phyloP scores from a whole-genome alignment of 2,888 invertebrate genomes.

The Nemotelus pantherinus region DNA sequence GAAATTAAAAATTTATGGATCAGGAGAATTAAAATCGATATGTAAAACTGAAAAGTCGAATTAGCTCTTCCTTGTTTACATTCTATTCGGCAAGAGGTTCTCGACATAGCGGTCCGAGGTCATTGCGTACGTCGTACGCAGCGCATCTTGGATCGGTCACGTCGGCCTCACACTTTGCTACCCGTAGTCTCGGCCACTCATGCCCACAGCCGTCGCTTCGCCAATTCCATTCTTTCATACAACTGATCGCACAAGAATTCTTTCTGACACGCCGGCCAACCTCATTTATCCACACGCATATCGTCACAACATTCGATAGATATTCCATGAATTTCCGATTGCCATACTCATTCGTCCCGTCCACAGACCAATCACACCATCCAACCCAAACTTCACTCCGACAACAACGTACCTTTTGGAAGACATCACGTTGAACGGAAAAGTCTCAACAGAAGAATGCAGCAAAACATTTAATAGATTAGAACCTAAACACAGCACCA shows the following conservation, averaged over 20 bases:
- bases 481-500: constrained; percentile 30
- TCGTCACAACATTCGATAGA: not conserved
- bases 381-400: not conserved
- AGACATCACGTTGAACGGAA: constrained; percentile 42
- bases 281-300: not conserved
- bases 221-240: not conserved
- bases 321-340: not conserved
- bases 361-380: not conserved
- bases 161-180: not conserved
- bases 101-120: not conserved
- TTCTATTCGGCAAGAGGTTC: not conserved
- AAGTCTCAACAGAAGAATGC: constrained; percentile 40
- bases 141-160: not conserved
- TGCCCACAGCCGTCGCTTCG: not conserved
- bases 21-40: constrained; percentile 30
- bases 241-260: not conserved
- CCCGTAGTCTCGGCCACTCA: not conserved
- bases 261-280: not conserved
- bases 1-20: constrained; percentile 35
- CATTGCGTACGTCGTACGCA: not conserved
- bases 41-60: not conserved
- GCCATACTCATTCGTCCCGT: not conserved
- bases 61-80: constrained; percentile 41
- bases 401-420: constrained; percentile 45
- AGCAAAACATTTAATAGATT: constrained; percentile 28